phyloP scores from a whole-genome alignment of 1,140 invertebrate genomes.

The Heliconius congener region DNA sequence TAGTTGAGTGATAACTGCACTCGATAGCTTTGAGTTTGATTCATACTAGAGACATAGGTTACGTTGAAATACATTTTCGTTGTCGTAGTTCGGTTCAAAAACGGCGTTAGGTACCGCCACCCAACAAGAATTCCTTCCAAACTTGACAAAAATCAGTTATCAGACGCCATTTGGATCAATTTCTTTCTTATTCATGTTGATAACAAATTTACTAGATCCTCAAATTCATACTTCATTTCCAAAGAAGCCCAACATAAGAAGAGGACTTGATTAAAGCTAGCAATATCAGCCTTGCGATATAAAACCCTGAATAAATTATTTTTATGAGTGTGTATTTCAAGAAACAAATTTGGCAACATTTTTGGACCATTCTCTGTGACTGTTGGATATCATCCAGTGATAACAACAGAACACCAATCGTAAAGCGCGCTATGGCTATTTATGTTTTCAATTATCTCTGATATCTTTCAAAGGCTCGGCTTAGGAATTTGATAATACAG shows the following conservation, averaged over 20 bases:
- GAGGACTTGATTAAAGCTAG: not conserved
- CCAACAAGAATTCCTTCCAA: no score
- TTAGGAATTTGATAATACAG: constrained; percentile 6
- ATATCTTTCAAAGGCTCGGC: constrained; percentile 17
- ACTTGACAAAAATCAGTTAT: no score
- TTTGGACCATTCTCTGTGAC: constrained; percentile 16
- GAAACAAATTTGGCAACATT: constrained; percentile 36
- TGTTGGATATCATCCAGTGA: constrained; percentile 37
- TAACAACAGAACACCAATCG: constrained; percentile 16
- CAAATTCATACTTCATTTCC: not conserved
- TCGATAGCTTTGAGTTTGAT: no score
- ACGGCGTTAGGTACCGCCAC: no score
- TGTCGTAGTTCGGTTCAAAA: no score
- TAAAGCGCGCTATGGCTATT: constrained; percentile 24
- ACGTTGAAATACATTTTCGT: no score
- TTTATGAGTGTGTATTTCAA: constrained; percentile 20
- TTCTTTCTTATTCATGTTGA: no score
- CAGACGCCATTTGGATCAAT: no score
- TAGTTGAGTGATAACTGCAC: no score
- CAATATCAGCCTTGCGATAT: constrained; percentile 5
- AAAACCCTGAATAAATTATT: constrained; percentile 19
- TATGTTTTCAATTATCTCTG: constrained; percentile 30
- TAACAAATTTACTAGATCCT: no score
- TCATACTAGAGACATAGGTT: no score
- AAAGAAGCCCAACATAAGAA: not conserved